Percentiles rank a stretch among this genome's conserved stretches.
These are phyloP conservation scores for Cirrhinus molitorella DNA, from an alignment of 2,797 vertebrate genomes.

Conservation along the genomic window DNA sequence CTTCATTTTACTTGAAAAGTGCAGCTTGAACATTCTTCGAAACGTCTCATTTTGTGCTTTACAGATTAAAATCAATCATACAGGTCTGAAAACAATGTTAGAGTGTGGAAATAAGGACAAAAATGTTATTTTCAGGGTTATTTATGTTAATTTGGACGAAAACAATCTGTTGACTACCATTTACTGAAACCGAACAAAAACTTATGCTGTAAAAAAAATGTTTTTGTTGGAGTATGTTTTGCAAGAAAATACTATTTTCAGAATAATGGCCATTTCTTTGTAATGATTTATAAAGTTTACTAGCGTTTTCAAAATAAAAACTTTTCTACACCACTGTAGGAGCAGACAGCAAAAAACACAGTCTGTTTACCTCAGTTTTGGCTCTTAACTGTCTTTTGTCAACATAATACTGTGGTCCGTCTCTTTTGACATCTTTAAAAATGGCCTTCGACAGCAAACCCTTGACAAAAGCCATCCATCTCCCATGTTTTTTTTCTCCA, in stretches of 20 bases:
- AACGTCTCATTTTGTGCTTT: no score
- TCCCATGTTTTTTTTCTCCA: no score
- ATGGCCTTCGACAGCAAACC: neutral
- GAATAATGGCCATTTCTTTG: no score
- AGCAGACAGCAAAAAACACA: neutral
- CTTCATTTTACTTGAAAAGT: no score
- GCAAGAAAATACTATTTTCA: no score
- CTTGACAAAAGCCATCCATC: slow-evolving; percentile 31
- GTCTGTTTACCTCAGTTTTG: neutral
- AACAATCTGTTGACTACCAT: neutral
- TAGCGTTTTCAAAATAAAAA: no score
- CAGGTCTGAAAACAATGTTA: no score
- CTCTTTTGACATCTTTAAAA: neutral
- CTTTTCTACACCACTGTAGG: neutral
- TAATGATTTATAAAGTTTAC: no score
- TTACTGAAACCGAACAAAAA: neutral
- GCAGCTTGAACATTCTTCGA: no score
- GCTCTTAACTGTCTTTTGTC: neutral
- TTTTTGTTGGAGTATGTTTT: no score
- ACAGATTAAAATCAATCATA: no score
- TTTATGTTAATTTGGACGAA: neutral
- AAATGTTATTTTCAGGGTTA: neutral
- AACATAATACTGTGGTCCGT: neutral
- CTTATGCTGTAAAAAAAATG: no score
- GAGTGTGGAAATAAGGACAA: neutral